These are phyloP conservation scores for Crotalus tigris DNA, from an alignment of 2,113 vertebrate species.

Conservation along the genomic window DNA sequence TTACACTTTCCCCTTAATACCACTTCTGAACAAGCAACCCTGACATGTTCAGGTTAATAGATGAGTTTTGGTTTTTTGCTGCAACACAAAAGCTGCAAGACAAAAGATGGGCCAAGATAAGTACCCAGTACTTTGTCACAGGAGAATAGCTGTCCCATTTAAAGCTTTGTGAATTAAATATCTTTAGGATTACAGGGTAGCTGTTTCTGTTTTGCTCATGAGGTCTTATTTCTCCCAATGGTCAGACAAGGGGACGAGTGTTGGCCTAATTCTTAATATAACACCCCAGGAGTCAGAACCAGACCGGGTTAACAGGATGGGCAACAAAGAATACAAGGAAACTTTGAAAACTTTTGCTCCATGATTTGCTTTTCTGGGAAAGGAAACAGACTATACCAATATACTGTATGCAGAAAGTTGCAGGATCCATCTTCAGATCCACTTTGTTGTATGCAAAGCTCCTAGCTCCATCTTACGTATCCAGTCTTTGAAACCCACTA, in stretches of 20 bases:
- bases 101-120: neutral
- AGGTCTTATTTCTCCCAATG: neutral
- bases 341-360: neutral
- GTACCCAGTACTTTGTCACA: neutral
- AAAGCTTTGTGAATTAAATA: neutral
- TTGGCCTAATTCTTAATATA: neutral
- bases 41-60: too few species aligned
- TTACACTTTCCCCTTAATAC: neutral
- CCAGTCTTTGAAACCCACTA: constrained; percentile 56
- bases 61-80: constrained; percentile 40
- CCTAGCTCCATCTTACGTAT: neutral
- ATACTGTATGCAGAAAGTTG: neutral
- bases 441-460: too few species aligned
- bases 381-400: neutral
- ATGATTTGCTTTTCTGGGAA: neutral
- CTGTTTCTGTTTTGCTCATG: neutral
- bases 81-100: constrained; percentile 28
- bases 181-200: neutral
- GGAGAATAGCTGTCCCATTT: neutral
- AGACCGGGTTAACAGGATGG: neutral
- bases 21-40: neutral
- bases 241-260: neutral
- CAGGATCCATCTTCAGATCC: neutral
- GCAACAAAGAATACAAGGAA: neutral
- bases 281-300: neutral